A percentile compares a stretch with the other conserved stretches of the same genome.
Conservation (phyloP, 1,140 invertebrate species). For the Drosophila bocki region DNA sequence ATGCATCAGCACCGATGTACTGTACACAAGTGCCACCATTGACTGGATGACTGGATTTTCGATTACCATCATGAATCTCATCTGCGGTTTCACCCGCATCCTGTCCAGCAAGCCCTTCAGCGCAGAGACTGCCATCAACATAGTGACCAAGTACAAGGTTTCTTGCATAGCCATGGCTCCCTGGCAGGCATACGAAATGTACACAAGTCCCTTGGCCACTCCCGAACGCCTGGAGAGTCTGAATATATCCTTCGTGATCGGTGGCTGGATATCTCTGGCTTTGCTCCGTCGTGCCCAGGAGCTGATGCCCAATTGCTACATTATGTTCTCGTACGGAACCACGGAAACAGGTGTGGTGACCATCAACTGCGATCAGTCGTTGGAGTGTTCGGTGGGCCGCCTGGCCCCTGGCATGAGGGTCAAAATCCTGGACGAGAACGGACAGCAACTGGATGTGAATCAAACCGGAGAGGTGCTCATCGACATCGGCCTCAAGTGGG, state of each 20-base stretch:
- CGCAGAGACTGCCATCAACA: conserved; percentile 6
- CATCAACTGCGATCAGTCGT: conserved; percentile 30
- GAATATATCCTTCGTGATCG: conserved; percentile 32
- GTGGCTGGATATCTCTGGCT: conserved; percentile 38
- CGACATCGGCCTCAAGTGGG: conserved; percentile 49
- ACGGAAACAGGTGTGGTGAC: conserved; percentile 57
- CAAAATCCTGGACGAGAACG: conserved; percentile 79
- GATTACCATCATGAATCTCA: conserved; percentile 38
- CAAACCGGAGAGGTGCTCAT: conserved; percentile 68
- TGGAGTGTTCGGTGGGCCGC: conserved; percentile 51
- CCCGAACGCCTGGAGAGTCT: conserved; percentile 31
- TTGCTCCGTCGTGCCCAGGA: conserved; percentile 41
- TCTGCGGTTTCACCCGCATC: conserved; percentile 38
- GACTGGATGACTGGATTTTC: conserved; percentile 62
- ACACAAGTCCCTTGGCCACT: conserved; percentile 42
- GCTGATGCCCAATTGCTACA: conserved; percentile 14
- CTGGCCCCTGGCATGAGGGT: conserved; percentile 41
- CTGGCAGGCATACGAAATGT: conserved; percentile 65
- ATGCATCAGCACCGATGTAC: conserved; percentile 39
- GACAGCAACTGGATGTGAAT: conserved; percentile 39
- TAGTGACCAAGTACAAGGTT: conserved; percentile 47
- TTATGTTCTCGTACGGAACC: conserved; percentile 60
- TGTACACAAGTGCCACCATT: conserved; percentile 55
- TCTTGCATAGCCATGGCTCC: conserved; percentile 45
- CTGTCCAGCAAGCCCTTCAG: conserved; percentile 41